phyloP scores from a whole-genome alignment of 2,888 invertebrate genomes.

The Stenodera caucasica region DNA sequence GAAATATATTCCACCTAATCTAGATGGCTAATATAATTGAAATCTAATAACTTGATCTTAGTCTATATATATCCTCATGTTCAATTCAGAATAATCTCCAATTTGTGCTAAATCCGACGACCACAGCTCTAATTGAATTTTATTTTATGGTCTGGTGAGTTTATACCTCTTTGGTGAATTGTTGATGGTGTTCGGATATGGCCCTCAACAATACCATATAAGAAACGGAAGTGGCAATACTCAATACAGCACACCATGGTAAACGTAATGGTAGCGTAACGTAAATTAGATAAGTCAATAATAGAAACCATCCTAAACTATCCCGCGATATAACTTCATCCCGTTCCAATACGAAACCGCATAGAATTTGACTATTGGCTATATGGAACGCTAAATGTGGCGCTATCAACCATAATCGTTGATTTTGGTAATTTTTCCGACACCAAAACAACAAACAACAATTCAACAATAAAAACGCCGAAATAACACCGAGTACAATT shows the following conservation, averaged over 20 bases:
- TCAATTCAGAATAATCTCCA: background rate
- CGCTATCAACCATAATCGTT: conserved; percentile 60
- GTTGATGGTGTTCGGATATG: conserved; percentile 1
- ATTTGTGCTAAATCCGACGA: background rate
- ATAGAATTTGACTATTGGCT: conserved; percentile 64
- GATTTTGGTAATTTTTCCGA: conserved; percentile 45
- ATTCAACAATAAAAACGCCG: conserved; percentile 52
- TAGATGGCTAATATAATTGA: conserved; percentile 8
- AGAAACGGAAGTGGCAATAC: conserved; percentile 63
- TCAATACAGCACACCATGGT: conserved; percentile 64
- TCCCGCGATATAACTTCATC: conserved; percentile 65
- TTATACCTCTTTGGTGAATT: conserved; percentile 2
- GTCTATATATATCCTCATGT: no score
- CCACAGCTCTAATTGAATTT: no score
- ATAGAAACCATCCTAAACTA: conserved; percentile 71
- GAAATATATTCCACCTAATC: background rate
- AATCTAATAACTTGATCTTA: background rate
- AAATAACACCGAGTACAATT: conserved; percentile 50
- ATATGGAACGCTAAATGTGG: conserved; percentile 69
- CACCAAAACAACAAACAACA: conserved; percentile 53
- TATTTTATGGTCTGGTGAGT: no score
- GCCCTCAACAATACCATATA: conserved; percentile 62
- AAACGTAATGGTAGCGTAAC: conserved; percentile 72
- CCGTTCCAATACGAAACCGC: conserved; percentile 64
- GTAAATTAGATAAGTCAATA: conserved; percentile 73